phyloP scores from a whole-genome alignment of 2,888 invertebrate species.

The Xestia c-nigrum region DNA sequence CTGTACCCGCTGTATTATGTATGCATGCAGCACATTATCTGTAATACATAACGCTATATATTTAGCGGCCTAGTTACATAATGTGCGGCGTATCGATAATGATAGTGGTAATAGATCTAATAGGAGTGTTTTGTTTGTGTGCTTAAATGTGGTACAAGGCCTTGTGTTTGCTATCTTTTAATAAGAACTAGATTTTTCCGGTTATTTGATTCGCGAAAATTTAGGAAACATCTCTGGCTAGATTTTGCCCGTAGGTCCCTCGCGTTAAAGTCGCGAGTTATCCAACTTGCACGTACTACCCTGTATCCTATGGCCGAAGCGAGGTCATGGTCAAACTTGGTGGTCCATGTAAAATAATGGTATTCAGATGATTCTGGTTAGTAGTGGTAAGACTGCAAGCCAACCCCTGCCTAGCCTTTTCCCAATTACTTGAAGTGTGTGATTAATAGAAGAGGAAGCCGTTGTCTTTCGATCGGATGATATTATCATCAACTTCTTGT shows the following conservation, averaged over 20 bases:
- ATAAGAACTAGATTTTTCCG: background rate
- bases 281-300: background rate
- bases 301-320: background rate
- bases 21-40: conserved; percentile 21
- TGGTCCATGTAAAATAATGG: background rate
- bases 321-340: background rate
- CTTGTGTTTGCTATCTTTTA: conserved; percentile 2
- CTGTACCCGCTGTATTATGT: conserved; percentile 18
- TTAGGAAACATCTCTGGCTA: background rate
- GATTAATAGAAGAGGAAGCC: too few relatives aligned
- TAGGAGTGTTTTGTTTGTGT: conserved; percentile 31
- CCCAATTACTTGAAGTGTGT: too few relatives aligned
- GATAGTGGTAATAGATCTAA: conserved; percentile 34
- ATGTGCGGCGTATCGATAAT: conserved; percentile 47
- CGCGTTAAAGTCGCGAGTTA: background rate
- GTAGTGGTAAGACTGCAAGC: too few relatives aligned
- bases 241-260: too few relatives aligned
- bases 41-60: conserved; percentile 24
- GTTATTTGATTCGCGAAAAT: background rate
- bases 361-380: background rate
- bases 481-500: too few relatives aligned
- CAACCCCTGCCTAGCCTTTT: too few relatives aligned
- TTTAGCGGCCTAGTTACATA: conserved; percentile 49
- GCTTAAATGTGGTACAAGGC: conserved; percentile 45
- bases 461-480: too few relatives aligned